These are phyloP conservation scores for Phenganax marumi DNA, from an alignment of 92 coral and sea anemone genomes.

Conservation along the genomic window DNA sequence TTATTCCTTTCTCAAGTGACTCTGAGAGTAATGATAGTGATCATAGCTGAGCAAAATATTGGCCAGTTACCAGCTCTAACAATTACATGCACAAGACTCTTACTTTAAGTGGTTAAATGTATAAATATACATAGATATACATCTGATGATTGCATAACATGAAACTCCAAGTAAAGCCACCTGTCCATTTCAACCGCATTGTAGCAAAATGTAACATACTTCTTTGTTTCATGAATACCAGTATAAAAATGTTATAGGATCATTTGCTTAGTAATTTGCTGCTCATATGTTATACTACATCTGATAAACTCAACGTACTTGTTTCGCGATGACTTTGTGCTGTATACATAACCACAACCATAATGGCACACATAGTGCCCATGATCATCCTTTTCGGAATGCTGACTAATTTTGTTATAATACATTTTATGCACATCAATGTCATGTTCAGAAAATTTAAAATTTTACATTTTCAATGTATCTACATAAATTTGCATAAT, in stretches of 20 bases:
- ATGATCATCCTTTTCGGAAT: constrained; percentile 8
- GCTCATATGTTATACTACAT: not conserved
- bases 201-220: too few species aligned
- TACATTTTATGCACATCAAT: not conserved
- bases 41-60: not conserved
- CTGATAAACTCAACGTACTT: not conserved
- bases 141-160: too few species aligned
- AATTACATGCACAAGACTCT: too few species aligned
- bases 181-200: too few species aligned
- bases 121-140: too few species aligned
- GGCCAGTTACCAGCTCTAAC: not conserved
- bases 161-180: too few species aligned
- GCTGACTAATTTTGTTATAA: not conserved
- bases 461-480: not conserved
- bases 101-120: too few species aligned
- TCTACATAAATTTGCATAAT: not conserved
- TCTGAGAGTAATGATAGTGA: not conserved
- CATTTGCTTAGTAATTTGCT: not conserved
- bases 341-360: constrained; percentile 21
- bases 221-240: too few species aligned
- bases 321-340: constrained; percentile 7
- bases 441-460: not conserved
- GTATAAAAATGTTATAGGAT: not conserved
- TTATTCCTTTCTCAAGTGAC: not conserved
- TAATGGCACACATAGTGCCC: not conserved